Evolutionary conservation across 2,797 vertebrate genomes (phyloP).

Genomic region (Gobionotothen gibberifrons): DNA sequence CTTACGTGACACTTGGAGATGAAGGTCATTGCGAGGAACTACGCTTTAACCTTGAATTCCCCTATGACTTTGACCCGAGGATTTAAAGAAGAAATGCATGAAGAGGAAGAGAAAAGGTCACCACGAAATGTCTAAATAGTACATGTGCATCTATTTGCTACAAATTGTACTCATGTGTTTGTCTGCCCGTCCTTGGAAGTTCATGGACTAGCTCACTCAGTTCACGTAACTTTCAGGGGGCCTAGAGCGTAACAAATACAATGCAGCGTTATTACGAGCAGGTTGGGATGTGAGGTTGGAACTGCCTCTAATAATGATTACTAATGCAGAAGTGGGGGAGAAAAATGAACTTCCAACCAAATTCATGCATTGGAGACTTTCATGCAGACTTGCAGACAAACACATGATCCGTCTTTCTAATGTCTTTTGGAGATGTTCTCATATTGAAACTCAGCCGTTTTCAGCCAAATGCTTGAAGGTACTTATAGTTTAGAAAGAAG

Average conservation of each 20-base stretch:
- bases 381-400: constrained; percentile 48
- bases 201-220: constrained; percentile 52
- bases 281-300: constrained; percentile 63
- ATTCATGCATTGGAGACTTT: constrained; percentile 6
- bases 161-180: constrained; percentile 55
- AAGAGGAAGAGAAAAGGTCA: constrained; percentile 27
- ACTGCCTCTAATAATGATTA: constrained; percentile 46
- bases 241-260: constrained; percentile 51
- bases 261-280: constrained; percentile 69
- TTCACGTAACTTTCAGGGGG: constrained; percentile 61
- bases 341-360: constrained; percentile 31
- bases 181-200: constrained; percentile 46
- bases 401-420: constrained; percentile 31
- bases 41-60: constrained; percentile 66
- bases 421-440: constrained; percentile 64
- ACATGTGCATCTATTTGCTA: constrained; percentile 40
- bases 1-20: constrained; percentile 57
- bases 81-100: constrained; percentile 46
- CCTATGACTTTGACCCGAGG: constrained; percentile 44
- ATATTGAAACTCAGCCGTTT: constrained; percentile 43
- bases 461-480: constrained; percentile 48
- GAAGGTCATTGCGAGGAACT: constrained; percentile 56
- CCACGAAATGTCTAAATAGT: neutral
- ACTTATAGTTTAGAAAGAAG: constrained; percentile 31
- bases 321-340: constrained; percentile 29